Evolutionary conservation across 1,140 invertebrate species (phyloP), one percentile per base, ranked within the genome.

Genomic region (Drosophila navojoa): DNA sequence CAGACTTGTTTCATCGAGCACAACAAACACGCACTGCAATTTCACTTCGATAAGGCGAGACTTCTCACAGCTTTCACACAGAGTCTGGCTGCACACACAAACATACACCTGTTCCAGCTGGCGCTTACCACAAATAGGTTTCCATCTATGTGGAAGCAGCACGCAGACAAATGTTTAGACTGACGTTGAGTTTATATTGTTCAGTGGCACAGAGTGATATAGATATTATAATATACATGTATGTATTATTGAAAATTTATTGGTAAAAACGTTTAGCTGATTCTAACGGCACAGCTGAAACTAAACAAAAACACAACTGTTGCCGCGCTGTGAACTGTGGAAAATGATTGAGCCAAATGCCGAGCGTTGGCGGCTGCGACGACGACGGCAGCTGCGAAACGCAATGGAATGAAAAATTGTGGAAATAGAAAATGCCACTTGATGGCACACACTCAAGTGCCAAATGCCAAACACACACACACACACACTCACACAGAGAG

Each of bases 241-340:
- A 11, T 49, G 38, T 49, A 49, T 67, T 59, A 15, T 32, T 32
- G 54, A 44, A 59, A 42, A 52, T 15, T 35, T 45, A 32, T 42
- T 19, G 32, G 71, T 19, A 53, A 47, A 32, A 59, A 66, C 69
- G 77, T 66, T 66, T 77, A 64, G 11, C 16, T 67, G 76, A 76
- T 81, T 86, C 67, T 73, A 75, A 76, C 78, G 58, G 81, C 77
- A 52, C 81, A 74, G 77, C 75, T 78, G 86, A 86, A 86, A 80
- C 78, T 81, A 86, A 86, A 86, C 54, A 87, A 81, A 87, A 81
- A 86, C 69, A 87, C 79, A 87, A 87, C 79, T 87, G 82, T 71
- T 58, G 57, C 66, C 66, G 45, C 47, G 16, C 47, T 49, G 61
- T 55, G 62, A 19, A 29, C 68, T 68, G 77, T 64, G 68, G 58